Conservation (phyloP, 1,140 invertebrate species). For the Penaeus vannamei region DNA sequence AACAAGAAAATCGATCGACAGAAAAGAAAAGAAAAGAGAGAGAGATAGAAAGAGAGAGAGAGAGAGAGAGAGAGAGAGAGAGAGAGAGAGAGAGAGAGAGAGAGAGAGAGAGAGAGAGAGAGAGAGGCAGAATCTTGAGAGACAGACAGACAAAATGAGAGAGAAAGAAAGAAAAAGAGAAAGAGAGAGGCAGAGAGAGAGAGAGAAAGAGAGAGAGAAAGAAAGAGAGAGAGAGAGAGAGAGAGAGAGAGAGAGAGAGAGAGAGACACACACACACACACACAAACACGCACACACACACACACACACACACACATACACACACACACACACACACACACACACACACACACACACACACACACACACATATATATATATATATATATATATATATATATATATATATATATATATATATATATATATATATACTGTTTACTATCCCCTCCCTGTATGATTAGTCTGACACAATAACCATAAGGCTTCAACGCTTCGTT, state of each 20-base stretch:
- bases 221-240: too few relatives aligned
- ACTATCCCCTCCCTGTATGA: background rate
- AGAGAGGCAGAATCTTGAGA: slow-evolving; percentile 13
- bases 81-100: slow-evolving; percentile 29
- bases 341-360: too few relatives aligned
- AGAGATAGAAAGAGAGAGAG: slow-evolving; percentile 37
- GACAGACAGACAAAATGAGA: background rate
- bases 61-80: slow-evolving; percentile 17
- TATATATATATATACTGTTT: background rate
- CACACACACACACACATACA: too few relatives aligned
- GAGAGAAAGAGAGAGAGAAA: background rate
- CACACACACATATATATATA: too few relatives aligned
- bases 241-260: too few relatives aligned
- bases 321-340: too few relatives aligned
- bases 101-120: slow-evolving; percentile 28
- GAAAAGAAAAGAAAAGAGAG: slow-evolving; percentile 2
- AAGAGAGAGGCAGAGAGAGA: background rate
- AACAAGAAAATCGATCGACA: background rate
- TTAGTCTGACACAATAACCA: too few relatives aligned
- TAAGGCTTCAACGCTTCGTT: background rate
- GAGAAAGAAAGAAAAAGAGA: background rate
- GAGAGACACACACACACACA: too few relatives aligned
- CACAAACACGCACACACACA: too few relatives aligned
- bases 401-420: background rate
- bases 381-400: background rate